A percentile compares a stretch with the other conserved stretches of the same genome.
These are phyloP conservation scores for Collichthys lucidus DNA, from an alignment of 2,113 vertebrate genomes.

Conservation along the genomic window DNA sequence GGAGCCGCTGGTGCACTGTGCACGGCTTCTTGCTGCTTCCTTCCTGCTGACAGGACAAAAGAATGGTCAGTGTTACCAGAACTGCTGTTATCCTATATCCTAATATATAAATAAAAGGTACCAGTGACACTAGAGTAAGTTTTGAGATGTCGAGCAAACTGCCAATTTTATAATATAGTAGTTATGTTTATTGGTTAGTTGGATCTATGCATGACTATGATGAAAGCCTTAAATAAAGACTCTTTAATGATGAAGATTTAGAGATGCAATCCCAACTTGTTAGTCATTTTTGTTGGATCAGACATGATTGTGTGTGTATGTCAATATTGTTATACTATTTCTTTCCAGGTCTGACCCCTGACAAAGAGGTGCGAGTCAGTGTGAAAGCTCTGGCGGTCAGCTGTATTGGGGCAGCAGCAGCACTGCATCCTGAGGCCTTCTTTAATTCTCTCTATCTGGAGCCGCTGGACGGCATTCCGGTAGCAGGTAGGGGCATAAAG, in stretches of 20 bases:
- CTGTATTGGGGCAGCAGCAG: conserved; percentile 92
- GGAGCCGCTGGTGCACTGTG: conserved; percentile 93
- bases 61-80: conserved; percentile 83
- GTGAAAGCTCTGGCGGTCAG: conserved; percentile 97
- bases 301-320: not conserved
- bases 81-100: not conserved
- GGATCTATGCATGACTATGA: not conserved
- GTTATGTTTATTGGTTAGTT: not conserved
- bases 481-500: conserved; percentile 79
- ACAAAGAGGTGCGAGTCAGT: conserved; percentile 95
- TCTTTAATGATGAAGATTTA: not conserved
- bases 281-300: not conserved
- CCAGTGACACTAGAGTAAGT: too few relatives aligned
- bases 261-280: not conserved
- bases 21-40: conserved; percentile 93
- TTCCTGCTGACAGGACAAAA: conserved; percentile 93
- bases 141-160: too few relatives aligned
- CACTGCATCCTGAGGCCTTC: conserved; percentile 93
- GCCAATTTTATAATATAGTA: too few relatives aligned
- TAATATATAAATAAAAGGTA: too few relatives aligned
- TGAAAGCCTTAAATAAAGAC: not conserved
- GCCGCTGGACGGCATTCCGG: conserved; percentile 84
- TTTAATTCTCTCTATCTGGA: conserved; percentile 93
- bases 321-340: not conserved
- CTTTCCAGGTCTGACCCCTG: conserved; percentile 89